phyloP scores from a whole-genome alignment of 2,797 vertebrate genomes.

The Aphelocoma californica region DNA sequence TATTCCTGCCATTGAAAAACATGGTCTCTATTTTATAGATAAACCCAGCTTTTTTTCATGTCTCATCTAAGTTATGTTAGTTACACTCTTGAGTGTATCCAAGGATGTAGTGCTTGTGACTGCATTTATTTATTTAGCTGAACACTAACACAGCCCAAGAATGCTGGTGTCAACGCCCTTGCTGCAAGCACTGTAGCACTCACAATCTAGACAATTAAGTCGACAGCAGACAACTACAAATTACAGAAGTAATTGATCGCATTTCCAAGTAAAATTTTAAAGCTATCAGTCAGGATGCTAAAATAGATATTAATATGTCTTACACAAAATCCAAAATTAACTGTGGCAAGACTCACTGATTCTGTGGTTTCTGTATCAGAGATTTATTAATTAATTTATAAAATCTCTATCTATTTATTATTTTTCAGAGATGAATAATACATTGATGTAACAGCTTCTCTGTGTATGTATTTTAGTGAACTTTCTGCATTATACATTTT shows the following conservation, averaged over 20 bases:
- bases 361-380: neutral
- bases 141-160: neutral
- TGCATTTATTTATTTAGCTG: neutral
- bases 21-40: neutral
- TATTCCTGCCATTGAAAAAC: neutral
- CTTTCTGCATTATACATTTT: neutral
- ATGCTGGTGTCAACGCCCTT: neutral
- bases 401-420: neutral
- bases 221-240: neutral
- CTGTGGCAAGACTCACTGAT: neutral
- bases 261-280: neutral
- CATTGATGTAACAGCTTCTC: neutral
- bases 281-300: neutral
- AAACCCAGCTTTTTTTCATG: neutral
- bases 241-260: neutral
- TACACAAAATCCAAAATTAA: constrained; percentile 1
- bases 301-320: neutral
- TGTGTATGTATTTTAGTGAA: neutral
- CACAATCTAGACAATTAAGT: neutral
- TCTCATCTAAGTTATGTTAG: neutral
- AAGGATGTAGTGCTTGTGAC: neutral
- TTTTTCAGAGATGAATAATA: neutral
- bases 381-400: neutral
- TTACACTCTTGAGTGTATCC: neutral
- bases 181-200: neutral